Evolutionary conservation across 53 echinoderm and acorn worm species (phyloP).

Genomic region (Paelopatides confundens): DNA sequence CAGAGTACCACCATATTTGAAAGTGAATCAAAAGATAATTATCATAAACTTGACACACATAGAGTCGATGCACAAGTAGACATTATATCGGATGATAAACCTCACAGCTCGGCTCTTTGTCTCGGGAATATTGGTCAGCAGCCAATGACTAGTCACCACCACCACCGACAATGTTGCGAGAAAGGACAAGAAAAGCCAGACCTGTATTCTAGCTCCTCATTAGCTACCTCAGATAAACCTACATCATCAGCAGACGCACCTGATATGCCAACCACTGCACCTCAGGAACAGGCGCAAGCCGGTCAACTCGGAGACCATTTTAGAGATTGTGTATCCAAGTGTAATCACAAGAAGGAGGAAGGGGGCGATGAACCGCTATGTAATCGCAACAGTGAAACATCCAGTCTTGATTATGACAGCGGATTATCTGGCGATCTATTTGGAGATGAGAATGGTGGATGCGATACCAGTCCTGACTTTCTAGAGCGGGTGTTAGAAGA

Average conservation of each 20-base stretch:
- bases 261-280: neutral
- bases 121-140: neutral
- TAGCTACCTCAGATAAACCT: neutral
- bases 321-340: neutral
- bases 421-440: neutral
- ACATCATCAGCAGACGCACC: neutral
- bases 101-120: neutral
- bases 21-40: neutral
- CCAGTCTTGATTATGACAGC: neutral
- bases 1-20: neutral
- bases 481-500: constrained; percentile 64
- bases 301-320: neutral
- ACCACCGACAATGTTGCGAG: neutral
- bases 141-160: neutral
- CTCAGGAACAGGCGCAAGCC: neutral
- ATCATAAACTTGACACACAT: neutral
- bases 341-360: no score
- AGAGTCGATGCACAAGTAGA: neutral
- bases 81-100: neutral
- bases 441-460: neutral
- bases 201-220: neutral
- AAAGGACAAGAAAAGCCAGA: neutral
- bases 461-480: constrained; percentile 67
- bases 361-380: neutral
- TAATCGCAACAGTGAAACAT: neutral